phyloP scores from a whole-genome alignment of 2,888 invertebrate genomes.

The Theodoxus fluviatilis region DNA sequence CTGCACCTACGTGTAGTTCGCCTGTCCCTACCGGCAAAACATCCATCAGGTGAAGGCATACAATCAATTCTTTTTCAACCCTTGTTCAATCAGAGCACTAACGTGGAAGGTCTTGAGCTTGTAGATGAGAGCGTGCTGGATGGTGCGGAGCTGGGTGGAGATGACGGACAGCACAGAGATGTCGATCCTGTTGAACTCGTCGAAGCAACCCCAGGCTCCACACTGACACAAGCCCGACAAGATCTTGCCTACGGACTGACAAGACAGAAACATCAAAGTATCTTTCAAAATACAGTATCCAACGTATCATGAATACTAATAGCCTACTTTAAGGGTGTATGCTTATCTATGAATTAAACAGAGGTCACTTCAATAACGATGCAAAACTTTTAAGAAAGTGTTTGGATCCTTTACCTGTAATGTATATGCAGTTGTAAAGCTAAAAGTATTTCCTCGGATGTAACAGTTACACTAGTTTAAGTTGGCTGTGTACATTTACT shows the following conservation, averaged over 20 bases:
- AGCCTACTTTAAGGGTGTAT: background rate
- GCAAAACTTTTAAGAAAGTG: too few species aligned
- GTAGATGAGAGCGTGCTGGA: constrained; percentile 81
- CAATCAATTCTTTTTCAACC: too few species aligned
- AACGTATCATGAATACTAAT: background rate
- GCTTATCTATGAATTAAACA: too few species aligned
- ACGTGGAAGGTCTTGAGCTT: constrained; percentile 79
- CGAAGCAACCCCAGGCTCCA: constrained; percentile 87
- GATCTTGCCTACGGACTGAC: constrained; percentile 73
- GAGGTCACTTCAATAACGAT: too few species aligned
- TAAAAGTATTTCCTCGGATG: too few species aligned
- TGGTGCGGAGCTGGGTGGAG: constrained; percentile 88
- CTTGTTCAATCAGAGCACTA: constrained; percentile 43
- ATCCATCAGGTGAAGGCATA: too few species aligned
- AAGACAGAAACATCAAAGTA: constrained; percentile 17
- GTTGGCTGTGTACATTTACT: too few species aligned
- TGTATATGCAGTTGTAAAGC: too few species aligned
- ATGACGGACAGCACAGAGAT: constrained; percentile 90
- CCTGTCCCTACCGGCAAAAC: too few species aligned
- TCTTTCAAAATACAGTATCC: background rate
- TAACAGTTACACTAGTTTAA: too few species aligned
- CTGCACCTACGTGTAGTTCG: too few species aligned
- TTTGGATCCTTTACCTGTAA: too few species aligned
- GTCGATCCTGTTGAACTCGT: constrained; percentile 74
- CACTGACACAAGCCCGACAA: constrained; percentile 78